Percentiles rank a stretch among this genome's conserved stretches.
These are phyloP conservation scores for Glossophaga mutica DNA, from an alignment of 2,797 vertebrate genomes.

Conservation along the genomic window DNA sequence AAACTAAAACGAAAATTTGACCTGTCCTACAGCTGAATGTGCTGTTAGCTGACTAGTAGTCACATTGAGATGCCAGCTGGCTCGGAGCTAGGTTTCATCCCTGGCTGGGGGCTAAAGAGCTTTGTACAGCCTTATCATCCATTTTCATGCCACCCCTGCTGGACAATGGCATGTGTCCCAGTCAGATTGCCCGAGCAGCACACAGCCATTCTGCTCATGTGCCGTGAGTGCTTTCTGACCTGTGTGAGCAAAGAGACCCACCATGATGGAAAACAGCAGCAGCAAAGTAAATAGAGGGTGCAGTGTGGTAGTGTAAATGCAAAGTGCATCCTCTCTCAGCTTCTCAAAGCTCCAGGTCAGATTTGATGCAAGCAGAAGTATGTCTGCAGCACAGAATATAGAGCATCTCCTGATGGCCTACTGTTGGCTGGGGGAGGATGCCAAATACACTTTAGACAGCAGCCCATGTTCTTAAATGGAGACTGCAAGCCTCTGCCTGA, in stretches of 20 bases:
- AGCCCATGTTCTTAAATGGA: not conserved
- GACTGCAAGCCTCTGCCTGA: not conserved
- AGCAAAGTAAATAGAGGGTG: not conserved
- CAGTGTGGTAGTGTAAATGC: too few relatives aligned
- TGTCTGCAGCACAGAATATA: not conserved
- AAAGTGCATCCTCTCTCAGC: not conserved
- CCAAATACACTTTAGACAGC: too few relatives aligned
- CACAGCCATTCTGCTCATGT: not conserved
- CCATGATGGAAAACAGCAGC: not conserved
- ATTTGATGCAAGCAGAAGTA: not conserved
- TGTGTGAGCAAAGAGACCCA: not conserved
- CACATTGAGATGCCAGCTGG: not conserved
- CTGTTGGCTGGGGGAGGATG: not conserved
- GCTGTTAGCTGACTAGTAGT: not conserved
- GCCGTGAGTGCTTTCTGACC: not conserved
- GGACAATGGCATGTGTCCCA: not conserved
- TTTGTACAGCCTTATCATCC: not conserved
- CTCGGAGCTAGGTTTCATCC: not conserved
- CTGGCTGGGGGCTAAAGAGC: not conserved
- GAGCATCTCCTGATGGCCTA: not conserved
- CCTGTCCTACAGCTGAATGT: not conserved
- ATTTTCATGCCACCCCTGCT: not conserved
- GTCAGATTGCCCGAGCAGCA: not conserved
- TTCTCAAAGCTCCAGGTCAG: not conserved
- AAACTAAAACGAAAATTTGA: conserved; percentile 2